Base-by-base conservation (phyloP, 2,888 invertebrate species). In the Noctua comes region DNA sequence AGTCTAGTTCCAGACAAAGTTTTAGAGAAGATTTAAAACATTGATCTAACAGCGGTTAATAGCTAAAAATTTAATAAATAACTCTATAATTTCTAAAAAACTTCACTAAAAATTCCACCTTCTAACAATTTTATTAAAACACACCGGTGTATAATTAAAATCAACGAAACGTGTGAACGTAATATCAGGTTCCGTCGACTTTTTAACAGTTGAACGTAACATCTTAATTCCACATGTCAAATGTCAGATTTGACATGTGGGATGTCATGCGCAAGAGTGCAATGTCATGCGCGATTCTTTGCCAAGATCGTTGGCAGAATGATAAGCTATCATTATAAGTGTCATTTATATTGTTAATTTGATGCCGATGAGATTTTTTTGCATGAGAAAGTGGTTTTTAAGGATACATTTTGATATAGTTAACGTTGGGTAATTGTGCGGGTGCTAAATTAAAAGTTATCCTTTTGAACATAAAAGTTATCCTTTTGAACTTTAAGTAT, bases 181-280 rank as follows among this genome's bases (percentile, higher is more conserved):
- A 96, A 96, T 96, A 92, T 94, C 80, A 85, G 95, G 95, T 93
- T 92, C 92, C 91, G 93, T 94, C 83, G 54, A 92, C 90, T 90
- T 85, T 91, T 90, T 93, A 94, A 94, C 95, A 92, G 94, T 91
- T 90, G 91, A 82, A 86, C 88, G 90, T 87, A 90, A 93, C 93
- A 91, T 96, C 95, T 95, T 94, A 93, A 94, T 95, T 93, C 90
- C 90, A 90, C 86, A 93, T 94, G 94, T 95, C 95, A 95, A 89
- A 92, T 89, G 92, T 85, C 92, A 93, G 93, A 93, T 92, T 88
- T 94, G 94, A 95, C 95, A 93, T 88, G 89, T 90, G 89, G 89
- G 89, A 85, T 79, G 73, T 69, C 69, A 73, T 88, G 79, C 77
- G 84, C 91, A 90, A 79, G 82, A 90, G 87, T 88, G 93, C 91